These are phyloP conservation scores for Melanotaenia maccullochi DNA, from an alignment of 2,797 vertebrate genomes.

Conservation along the genomic window DNA sequence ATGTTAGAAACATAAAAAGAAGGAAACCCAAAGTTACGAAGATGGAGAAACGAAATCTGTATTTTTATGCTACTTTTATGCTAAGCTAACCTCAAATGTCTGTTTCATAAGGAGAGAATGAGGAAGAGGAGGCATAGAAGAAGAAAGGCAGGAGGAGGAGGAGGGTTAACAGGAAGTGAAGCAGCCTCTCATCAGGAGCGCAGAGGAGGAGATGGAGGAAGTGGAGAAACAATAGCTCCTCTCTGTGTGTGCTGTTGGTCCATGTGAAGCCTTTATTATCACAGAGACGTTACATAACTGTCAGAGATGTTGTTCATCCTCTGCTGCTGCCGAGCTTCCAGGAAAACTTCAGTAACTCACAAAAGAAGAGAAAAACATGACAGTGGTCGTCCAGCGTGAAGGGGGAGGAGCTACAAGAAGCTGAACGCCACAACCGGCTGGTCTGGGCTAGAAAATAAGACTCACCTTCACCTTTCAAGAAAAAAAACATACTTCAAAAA, in stretches of 20 bases:
- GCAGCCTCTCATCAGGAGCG: constrained; percentile 75
- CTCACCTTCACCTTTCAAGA: background rate
- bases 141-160: constrained; percentile 43
- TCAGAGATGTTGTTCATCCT: constrained; percentile 42
- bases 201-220: constrained; percentile 87
- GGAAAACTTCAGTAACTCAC: constrained; percentile 19
- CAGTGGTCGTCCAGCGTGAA: background rate
- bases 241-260: constrained; percentile 39
- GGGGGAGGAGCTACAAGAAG: background rate
- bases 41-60: too few relatives aligned
- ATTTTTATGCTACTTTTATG: background rate
- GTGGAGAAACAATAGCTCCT: constrained; percentile 77
- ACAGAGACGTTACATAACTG: constrained; percentile 27
- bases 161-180: constrained; percentile 78
- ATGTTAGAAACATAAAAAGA: too few relatives aligned
- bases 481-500: background rate
- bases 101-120: background rate
- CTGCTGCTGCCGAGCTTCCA: constrained; percentile 27
- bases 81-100: background rate
- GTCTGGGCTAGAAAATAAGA: background rate
- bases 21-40: too few relatives aligned
- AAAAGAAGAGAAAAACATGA: background rate
- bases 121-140: constrained; percentile 42
- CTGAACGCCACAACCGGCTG: background rate
- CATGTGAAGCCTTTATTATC: constrained; percentile 36